These are phyloP conservation scores for Cynocephalus volans DNA, from an alignment of 2,113 vertebrate species.

Conservation along the genomic window DNA sequence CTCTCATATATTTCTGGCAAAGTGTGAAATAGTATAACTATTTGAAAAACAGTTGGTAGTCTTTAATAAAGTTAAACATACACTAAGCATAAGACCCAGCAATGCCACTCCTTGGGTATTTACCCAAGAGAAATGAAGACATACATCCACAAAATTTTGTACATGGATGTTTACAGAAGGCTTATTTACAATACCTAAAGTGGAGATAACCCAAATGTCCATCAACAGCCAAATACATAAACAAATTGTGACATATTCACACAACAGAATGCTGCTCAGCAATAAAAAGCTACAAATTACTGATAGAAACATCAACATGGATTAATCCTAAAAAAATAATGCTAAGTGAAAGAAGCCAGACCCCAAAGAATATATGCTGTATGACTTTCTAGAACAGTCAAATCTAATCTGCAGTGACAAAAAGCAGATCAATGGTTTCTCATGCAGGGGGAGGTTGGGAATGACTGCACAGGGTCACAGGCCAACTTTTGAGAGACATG, in stretches of 20 bases:
- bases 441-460: not conserved
- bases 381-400: constrained; percentile 31
- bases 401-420: not conserved
- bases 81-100: not conserved
- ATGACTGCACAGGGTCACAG: not conserved
- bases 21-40: not conserved
- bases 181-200: not conserved
- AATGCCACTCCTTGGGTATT: not conserved
- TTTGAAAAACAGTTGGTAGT: not conserved
- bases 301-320: not conserved
- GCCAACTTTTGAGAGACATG: not conserved
- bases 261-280: not conserved
- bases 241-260: not conserved
- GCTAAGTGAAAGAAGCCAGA: not conserved
- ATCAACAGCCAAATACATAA: not conserved
- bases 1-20: not conserved
- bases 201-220: not conserved
- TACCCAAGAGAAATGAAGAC: constrained; percentile 28
- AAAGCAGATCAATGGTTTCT: not conserved
- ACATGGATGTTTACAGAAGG: not conserved
- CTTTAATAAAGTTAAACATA: constrained; percentile 42
- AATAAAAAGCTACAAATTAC: not conserved
- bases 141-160: not conserved
- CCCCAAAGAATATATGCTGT: not conserved
- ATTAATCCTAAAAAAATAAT: not conserved